phyloP scores from a whole-genome alignment of 1,140 invertebrate species.

The Micrasema minimum region DNA sequence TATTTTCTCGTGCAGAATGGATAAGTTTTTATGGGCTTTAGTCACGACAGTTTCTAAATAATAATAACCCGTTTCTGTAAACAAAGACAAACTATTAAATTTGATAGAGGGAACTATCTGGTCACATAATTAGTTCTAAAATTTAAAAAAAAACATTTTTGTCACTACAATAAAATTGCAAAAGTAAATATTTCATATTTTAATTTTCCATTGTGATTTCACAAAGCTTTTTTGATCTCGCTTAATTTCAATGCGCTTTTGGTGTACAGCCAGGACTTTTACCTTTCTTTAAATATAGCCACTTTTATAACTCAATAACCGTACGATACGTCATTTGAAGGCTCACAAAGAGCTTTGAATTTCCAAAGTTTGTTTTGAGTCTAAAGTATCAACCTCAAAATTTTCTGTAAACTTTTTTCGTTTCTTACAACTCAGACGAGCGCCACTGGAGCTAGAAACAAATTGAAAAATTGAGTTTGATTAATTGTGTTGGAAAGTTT shows the following conservation, averaged over 20 bases:
- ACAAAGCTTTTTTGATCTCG: too few species aligned
- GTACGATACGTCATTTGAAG: constrained; percentile 21
- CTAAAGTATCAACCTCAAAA: constrained; percentile 33
- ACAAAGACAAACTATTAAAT: too few species aligned
- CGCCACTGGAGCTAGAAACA: constrained; percentile 39
- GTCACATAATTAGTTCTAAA: too few species aligned
- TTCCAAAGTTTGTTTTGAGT: constrained; percentile 32
- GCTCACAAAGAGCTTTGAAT: constrained; percentile 22
- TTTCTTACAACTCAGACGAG: constrained; percentile 23
- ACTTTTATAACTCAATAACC: constrained; percentile 16
- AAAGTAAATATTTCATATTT: too few species aligned
- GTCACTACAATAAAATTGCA: too few species aligned
- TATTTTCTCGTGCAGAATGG: constrained; percentile 1
- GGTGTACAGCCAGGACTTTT: too few species aligned
- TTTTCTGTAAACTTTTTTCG: constrained; percentile 30
- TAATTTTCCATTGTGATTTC: too few species aligned
- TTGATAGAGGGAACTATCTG: too few species aligned
- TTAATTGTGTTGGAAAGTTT: constrained; percentile 50
- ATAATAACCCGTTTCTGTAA: too few species aligned
- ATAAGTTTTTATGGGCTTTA: constrained; percentile 19
- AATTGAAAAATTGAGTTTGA: constrained; percentile 52
- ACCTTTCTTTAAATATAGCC: too few species aligned
- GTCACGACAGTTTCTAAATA: constrained; percentile 15
- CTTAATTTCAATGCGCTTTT: too few species aligned
- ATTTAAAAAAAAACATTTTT: neutral